Conservation (phyloP, 2,888 invertebrate species). For the Aporophyla lueneburgensis region DNA sequence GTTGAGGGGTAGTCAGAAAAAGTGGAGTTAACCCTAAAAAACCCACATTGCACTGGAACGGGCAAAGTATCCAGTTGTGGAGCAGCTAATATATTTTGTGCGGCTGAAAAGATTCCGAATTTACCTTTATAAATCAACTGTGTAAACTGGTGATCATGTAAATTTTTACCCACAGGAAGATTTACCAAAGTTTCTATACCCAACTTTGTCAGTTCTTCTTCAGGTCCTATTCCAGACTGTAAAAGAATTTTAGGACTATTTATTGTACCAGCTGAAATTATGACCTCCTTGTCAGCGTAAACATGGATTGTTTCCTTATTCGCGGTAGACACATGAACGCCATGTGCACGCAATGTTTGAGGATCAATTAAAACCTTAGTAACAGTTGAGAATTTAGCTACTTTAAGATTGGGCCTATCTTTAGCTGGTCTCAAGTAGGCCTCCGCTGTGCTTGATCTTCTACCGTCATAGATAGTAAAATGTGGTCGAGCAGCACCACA, state of each 20-base stretch:
- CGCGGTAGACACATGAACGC: conserved; percentile 75
- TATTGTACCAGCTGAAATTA: conserved; percentile 82
- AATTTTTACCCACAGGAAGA: conserved; percentile 84
- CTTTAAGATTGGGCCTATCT: conserved; percentile 77
- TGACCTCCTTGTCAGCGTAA: conserved; percentile 79
- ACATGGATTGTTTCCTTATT: conserved; percentile 73
- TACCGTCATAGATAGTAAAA: conserved; percentile 76
- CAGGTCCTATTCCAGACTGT: conserved; percentile 84
- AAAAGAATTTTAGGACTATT: conserved; percentile 84
- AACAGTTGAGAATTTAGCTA: conserved; percentile 80
- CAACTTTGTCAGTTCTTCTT: conserved; percentile 73
- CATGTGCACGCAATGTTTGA: conserved; percentile 71
- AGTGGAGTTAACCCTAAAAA: conserved; percentile 73
- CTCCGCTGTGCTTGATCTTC: conserved; percentile 84
- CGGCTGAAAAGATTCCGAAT: conserved; percentile 77
- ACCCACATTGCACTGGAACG: conserved; percentile 77
- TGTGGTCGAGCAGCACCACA: conserved; percentile 75
- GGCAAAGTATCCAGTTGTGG: conserved; percentile 74
- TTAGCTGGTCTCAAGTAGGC: conserved; percentile 76
- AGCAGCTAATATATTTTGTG: conserved; percentile 72
- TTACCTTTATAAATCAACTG: conserved; percentile 77
- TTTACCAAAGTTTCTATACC: conserved; percentile 76
- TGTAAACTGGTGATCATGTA: conserved; percentile 80
- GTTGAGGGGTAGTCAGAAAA: conserved; percentile 41
- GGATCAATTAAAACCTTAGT: conserved; percentile 80